Conservation (phyloP, 2,113 vertebrate species). For the Dicerorhinus sumatrensis region DNA sequence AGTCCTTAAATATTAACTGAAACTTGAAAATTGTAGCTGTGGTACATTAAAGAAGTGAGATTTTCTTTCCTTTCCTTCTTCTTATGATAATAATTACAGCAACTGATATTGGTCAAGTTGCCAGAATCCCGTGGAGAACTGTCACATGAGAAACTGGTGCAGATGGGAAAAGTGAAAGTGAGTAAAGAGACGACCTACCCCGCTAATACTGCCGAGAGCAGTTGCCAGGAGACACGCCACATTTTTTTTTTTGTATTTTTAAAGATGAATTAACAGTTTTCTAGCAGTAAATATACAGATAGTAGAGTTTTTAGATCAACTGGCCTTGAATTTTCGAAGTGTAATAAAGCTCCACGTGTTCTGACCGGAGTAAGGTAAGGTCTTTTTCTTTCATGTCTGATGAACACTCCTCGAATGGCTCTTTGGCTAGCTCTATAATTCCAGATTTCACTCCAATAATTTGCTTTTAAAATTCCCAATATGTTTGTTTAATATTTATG, state of each 20-base stretch:
- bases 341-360: neutral
- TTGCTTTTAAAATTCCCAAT: neutral
- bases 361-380: neutral
- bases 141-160: constrained; percentile 70
- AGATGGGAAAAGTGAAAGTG: constrained; percentile 77
- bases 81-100: neutral
- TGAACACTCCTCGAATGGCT: neutral
- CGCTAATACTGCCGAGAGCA: neutral
- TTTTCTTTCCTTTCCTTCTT: neutral
- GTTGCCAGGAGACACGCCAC: neutral
- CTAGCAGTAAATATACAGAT: neutral
- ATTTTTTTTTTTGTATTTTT: neutral
- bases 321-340: neutral
- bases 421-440: neutral
- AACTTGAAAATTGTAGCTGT: neutral
- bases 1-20: neutral
- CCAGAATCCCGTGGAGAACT: constrained; percentile 61
- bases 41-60: neutral
- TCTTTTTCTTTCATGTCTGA: neutral
- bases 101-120: neutral
- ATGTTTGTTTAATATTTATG: neutral
- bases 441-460: neutral
- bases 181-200: constrained; percentile 48
- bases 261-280: neutral
- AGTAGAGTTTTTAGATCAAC: neutral